phyloP scores from a whole-genome alignment of 2,888 invertebrate species.

The Drosophila ezoana region DNA sequence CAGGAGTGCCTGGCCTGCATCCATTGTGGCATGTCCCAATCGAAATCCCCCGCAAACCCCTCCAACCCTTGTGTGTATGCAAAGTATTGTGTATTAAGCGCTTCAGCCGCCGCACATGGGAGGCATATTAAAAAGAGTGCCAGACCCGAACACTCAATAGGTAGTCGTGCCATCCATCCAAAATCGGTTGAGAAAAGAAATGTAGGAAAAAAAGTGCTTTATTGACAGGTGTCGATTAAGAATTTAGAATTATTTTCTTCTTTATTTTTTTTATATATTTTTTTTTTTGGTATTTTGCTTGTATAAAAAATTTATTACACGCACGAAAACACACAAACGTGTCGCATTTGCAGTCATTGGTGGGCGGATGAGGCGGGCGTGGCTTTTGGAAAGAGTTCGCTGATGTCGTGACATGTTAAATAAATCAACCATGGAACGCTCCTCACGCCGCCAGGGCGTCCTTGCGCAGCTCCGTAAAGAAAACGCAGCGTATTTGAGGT shows the following conservation, averaged over 20 bases:
- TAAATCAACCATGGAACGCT: conserved; percentile 69
- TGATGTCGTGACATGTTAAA: conserved; percentile 79
- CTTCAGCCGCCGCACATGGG: conserved; percentile 51
- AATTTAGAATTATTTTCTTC: conserved; percentile 73
- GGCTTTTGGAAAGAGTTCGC: conserved; percentile 65
- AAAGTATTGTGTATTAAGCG: conserved; percentile 60
- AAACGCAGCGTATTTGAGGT: conserved; percentile 50
- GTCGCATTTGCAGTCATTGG: conserved; percentile 66
- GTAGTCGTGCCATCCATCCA: conserved; percentile 24
- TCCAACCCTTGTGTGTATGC: conserved; percentile 42
- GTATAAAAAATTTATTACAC: conserved; percentile 79
- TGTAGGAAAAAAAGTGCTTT: conserved; percentile 47
- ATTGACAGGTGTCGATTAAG: conserved; percentile 81
- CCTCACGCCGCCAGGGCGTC: background rate
- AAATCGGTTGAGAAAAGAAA: conserved; percentile 7
- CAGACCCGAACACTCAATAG: conserved; percentile 26
- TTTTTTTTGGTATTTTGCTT: conserved; percentile 38
- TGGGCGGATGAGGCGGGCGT: conserved; percentile 37
- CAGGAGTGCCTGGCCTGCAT: conserved; percentile 53
- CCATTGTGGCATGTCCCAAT: conserved; percentile 50
- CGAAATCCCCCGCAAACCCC: background rate
- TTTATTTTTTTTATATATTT: conserved; percentile 25
- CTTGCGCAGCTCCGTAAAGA: conserved; percentile 56
- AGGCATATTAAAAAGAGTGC: conserved; percentile 71
- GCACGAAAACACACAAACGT: conserved; percentile 80